Evolutionary conservation across 2,888 invertebrate genomes (phyloP), one percentile per base, ranked within the genome.

Genomic region (Serripes groenlandicus): DNA sequence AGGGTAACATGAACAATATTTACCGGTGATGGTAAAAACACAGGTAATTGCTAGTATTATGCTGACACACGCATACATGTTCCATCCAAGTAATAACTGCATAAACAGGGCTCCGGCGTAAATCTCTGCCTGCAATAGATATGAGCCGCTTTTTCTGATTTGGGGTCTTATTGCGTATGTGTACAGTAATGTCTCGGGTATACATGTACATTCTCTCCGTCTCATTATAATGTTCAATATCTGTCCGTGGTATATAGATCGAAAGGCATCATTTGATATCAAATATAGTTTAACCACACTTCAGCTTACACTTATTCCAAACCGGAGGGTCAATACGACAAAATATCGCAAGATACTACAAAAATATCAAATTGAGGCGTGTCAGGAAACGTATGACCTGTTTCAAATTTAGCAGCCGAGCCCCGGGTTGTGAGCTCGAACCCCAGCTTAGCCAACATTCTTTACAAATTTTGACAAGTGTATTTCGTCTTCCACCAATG

Each of bases 81-180:
- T 94, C 92, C 94, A 94, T 26, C 95, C 94, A 37, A 95, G 89
- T 5, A 95, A 70, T 75, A 95, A 94, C 78, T 95, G 94, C 74
- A 96, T 95, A 91, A 96, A 96, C 30, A 96, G 92, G 3, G 95
- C 95, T 15, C 96, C 96, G 30, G 95, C 95, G 89, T 95, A 96
- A 71, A 96, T 90, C 89, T 94, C 93, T 21, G 90, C 92, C 94
- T 94, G 86, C 18, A 71, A 82, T 21, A 3, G 58, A 42, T 11
- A 42, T 18, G 18, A 42, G 18, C 42, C 7, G 18, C 18, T 42
- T 42, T 42, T 42, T 7, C 7, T 42, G 42, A 11, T 42, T 11
- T 11, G 42, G 18, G 7, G 7, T 18, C 11, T 42, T 42, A 7
- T 11, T 18, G 42, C 7, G 42, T 18, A 18, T 42, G 18, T 42